These are phyloP conservation scores for Rhinogobius similis DNA, from an alignment of 2,113 vertebrate genomes.

Conservation along the genomic window DNA sequence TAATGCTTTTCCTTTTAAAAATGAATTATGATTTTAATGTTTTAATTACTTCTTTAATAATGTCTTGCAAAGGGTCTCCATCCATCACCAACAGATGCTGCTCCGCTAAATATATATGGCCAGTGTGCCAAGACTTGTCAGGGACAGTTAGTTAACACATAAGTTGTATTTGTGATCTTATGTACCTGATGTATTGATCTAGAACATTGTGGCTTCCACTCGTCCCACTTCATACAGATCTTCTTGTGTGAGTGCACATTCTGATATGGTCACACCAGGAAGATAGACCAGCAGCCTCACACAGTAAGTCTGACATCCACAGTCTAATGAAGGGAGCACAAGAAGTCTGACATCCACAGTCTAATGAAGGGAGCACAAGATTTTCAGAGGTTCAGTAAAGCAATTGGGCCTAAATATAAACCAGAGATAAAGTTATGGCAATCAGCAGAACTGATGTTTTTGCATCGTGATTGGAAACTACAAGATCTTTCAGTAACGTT, in stretches of 20 bases:
- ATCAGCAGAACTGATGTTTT: too few relatives aligned
- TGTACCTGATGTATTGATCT: slow-evolving; percentile 80
- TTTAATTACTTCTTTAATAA: slow-evolving; percentile 77
- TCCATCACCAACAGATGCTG: slow-evolving; percentile 74
- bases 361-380: too few relatives aligned
- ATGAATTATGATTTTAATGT: slow-evolving; percentile 73
- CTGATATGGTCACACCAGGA: slow-evolving; percentile 74
- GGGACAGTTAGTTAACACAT: too few relatives aligned
- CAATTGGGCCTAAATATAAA: too few relatives aligned
- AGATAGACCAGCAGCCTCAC: slow-evolving; percentile 83
- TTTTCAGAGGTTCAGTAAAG: too few relatives aligned
- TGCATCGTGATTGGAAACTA: too few relatives aligned
- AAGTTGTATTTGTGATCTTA: not conserved
- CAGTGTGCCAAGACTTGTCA: slow-evolving; percentile 81
- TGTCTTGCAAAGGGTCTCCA: slow-evolving; percentile 60
- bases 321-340: too few relatives aligned
- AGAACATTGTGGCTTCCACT: slow-evolving; percentile 78
- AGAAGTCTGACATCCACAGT: too few relatives aligned
- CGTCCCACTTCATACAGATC: slow-evolving; percentile 79
- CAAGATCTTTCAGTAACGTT: too few relatives aligned
- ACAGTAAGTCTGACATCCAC: slow-evolving; percentile 65
- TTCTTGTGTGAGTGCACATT: slow-evolving; percentile 48
- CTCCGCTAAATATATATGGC: slow-evolving; percentile 78
- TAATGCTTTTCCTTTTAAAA: slow-evolving; percentile 75
- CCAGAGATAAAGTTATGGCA: too few relatives aligned